Percentiles rank a stretch among this genome's conserved stretches.
These are phyloP conservation scores for Megalops atlanticus DNA, from an alignment of 2,113 vertebrate species.

Conservation along the genomic window DNA sequence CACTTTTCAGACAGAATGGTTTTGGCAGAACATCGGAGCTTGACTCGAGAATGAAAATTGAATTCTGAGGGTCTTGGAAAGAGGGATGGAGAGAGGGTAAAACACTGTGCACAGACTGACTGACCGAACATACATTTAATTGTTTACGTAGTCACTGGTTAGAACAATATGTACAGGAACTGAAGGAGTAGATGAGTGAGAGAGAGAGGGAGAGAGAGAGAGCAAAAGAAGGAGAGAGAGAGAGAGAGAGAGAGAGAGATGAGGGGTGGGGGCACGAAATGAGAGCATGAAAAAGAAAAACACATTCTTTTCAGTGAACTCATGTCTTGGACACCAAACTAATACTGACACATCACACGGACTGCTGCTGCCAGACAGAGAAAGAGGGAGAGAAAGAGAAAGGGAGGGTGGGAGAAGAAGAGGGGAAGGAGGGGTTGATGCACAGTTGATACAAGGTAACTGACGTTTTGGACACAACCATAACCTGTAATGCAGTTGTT, in stretches of 20 bases:
- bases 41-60: background rate
- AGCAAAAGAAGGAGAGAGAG: too few species aligned
- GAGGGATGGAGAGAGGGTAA: constrained; percentile 4
- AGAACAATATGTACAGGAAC: constrained; percentile 34
- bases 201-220: constrained; percentile 3
- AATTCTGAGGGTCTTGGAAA: background rate
- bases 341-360: constrained; percentile 63
- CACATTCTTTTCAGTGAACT: constrained; percentile 76
- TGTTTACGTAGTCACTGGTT: background rate
- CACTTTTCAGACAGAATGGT: background rate
- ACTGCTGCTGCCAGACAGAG: constrained; percentile 51
- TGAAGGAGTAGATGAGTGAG: constrained; percentile 44
- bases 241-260: constrained; percentile 54
- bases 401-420: too few species aligned
- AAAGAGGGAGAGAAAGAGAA: background rate
- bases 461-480: background rate
- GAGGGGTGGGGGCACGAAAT: constrained; percentile 51
- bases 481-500: background rate
- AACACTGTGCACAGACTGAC: background rate
- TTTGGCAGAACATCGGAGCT: background rate
- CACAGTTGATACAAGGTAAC: background rate
- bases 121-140: background rate
- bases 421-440: background rate
- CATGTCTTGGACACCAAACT: constrained; percentile 72
- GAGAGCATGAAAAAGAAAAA: constrained; percentile 56